These are phyloP conservation scores for Mugil cephalus DNA, from an alignment of 2,113 vertebrate species.

Conservation along the genomic window DNA sequence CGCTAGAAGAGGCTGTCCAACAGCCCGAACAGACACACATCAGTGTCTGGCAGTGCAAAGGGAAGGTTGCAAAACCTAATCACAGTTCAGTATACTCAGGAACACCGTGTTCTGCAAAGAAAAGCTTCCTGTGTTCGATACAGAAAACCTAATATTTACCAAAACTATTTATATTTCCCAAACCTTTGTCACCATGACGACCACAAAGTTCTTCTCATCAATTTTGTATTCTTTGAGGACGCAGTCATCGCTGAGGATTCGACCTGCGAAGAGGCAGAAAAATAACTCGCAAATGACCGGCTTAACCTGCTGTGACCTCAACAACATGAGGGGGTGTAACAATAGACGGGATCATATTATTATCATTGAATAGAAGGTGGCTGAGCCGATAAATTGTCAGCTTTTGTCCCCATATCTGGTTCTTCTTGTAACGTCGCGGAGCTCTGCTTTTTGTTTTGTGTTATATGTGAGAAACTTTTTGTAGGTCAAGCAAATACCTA, in stretches of 20 bases:
- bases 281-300: neutral
- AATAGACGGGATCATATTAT: constrained; percentile 21
- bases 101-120: neutral
- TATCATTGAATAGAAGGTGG: neutral
- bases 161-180: constrained; percentile 21
- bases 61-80: neutral
- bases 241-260: constrained; percentile 95
- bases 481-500: constrained; percentile 1
- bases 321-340: neutral
- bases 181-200: constrained; percentile 98
- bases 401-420: constrained; percentile 25
- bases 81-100: neutral
- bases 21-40: neutral
- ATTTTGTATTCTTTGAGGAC: constrained; percentile 97
- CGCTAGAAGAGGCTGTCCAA: neutral
- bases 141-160: neutral
- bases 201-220: constrained; percentile 98
- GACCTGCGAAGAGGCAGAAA: constrained; percentile 84
- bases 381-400: neutral
- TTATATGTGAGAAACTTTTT: neutral
- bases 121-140: too few species aligned
- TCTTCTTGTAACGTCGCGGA: constrained; percentile 20
- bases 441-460: neutral
- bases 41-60: neutral
- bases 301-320: constrained; percentile 2